Conservation (phyloP, 2,888 invertebrate species). For the Morpho helenor region DNA sequence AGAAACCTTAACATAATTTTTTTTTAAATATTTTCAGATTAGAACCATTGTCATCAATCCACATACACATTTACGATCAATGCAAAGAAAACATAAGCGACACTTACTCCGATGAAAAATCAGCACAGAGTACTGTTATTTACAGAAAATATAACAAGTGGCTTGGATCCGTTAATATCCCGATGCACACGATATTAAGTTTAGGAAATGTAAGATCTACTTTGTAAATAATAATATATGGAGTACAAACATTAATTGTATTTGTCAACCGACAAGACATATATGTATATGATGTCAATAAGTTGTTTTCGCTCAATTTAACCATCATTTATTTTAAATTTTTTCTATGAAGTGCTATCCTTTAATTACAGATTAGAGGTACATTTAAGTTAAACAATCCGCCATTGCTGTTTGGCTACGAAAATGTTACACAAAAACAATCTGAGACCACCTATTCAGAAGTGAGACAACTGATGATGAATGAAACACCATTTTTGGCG, state of each 20-base stretch:
- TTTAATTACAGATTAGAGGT: slow-evolving; percentile 85
- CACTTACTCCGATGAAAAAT: slow-evolving; percentile 74
- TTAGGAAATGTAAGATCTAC: slow-evolving; percentile 81
- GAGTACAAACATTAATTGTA: background rate
- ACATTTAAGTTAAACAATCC: slow-evolving; percentile 88
- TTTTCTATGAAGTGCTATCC: too few relatives aligned
- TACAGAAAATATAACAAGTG: slow-evolving; percentile 87
- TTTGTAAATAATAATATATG: background rate
- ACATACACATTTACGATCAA: slow-evolving; percentile 89
- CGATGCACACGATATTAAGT: slow-evolving; percentile 86
- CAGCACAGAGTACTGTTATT: slow-evolving; percentile 79
- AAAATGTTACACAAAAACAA: slow-evolving; percentile 42
- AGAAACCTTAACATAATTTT: too few relatives aligned
- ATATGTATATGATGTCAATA: too few relatives aligned
- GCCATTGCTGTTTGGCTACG: slow-evolving; percentile 86
- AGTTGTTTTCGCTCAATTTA: too few relatives aligned
- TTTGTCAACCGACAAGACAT: too few relatives aligned
- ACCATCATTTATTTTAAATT: too few relatives aligned
- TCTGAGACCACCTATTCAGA: slow-evolving; percentile 48
- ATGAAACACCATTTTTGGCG: slow-evolving; percentile 52
- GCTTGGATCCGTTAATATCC: slow-evolving; percentile 89
- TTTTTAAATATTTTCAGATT: slow-evolving; percentile 37
- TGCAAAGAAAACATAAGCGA: slow-evolving; percentile 81
- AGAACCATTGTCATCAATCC: slow-evolving; percentile 49
- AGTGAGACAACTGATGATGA: slow-evolving; percentile 54